Conservation (phyloP, 2,888 invertebrate genomes). For the Crematogaster levior region DNA sequence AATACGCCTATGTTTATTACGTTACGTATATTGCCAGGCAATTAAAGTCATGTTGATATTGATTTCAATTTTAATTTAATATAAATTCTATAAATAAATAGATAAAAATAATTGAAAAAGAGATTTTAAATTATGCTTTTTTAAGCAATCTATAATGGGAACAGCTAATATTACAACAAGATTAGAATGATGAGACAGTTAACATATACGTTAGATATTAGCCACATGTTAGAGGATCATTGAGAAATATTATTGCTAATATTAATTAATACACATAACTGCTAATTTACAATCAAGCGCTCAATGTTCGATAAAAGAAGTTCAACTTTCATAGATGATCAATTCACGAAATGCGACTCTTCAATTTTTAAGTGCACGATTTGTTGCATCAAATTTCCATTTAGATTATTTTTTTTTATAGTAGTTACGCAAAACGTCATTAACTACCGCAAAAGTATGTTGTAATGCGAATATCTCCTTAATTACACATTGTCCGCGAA, state of each 20-base stretch:
- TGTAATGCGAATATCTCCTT: conserved; percentile 52
- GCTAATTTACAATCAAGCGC: background rate
- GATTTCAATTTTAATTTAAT: background rate
- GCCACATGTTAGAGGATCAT: conserved; percentile 35
- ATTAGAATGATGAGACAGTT: conserved; percentile 33
- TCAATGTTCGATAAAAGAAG: background rate
- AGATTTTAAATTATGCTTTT: conserved; percentile 1
- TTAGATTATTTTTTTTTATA: conserved; percentile 13
- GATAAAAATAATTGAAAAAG: background rate
- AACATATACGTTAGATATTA: conserved; percentile 35
- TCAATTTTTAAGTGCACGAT: conserved; percentile 5
- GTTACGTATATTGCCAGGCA: too few relatives aligned
- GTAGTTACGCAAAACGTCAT: conserved; percentile 55
- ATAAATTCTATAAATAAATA: background rate
- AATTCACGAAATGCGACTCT: background rate
- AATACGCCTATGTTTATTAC: too few relatives aligned
- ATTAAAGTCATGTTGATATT: background rate
- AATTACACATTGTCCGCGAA: conserved; percentile 56
- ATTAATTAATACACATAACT: background rate
- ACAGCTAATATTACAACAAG: background rate
- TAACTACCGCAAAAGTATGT: conserved; percentile 42
- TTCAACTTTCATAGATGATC: background rate
- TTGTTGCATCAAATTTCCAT: conserved; percentile 10
- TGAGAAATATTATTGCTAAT: conserved; percentile 17
- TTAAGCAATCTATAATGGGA: background rate